Percentiles rank a stretch among this genome's conserved stretches.
phyloP scores from a whole-genome alignment of 2,888 invertebrate genomes.

The Pammene aurita region DNA sequence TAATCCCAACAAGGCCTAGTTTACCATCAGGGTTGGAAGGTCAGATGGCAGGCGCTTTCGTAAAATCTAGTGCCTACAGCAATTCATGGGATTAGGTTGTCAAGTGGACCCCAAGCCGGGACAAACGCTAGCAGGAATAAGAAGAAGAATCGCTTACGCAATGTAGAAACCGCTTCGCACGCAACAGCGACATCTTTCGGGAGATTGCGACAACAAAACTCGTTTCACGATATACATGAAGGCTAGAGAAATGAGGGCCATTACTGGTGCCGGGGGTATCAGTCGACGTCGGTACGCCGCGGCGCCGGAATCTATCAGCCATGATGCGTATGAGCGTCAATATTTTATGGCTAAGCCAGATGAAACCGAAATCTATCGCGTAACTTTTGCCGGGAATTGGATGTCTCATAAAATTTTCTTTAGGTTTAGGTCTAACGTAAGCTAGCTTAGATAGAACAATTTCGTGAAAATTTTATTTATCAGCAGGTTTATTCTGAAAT shows the following conservation, averaged over 20 bases:
- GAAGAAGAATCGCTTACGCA: too few relatives aligned
- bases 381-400: neutral
- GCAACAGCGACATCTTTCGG: neutral
- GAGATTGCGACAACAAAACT: neutral
- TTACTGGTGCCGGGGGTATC: constrained; percentile 1
- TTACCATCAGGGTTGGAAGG: too few relatives aligned
- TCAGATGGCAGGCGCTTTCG: too few relatives aligned
- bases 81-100: too few relatives aligned
- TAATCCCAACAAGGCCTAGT: too few relatives aligned
- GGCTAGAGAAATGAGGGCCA: constrained; percentile 17
- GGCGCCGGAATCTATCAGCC: constrained; percentile 23
- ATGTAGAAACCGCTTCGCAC: neutral
- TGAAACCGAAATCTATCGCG: constrained; percentile 21
- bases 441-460: too few relatives aligned
- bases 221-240: neutral
- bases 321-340: constrained; percentile 17
- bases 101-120: too few relatives aligned
- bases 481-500: too few relatives aligned
- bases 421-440: neutral
- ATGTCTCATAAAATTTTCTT: neutral
- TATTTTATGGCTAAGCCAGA: constrained; percentile 20
- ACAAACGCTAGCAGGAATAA: too few relatives aligned
- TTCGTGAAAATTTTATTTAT: too few relatives aligned
- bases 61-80: too few relatives aligned
- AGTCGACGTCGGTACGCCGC: constrained; percentile 9